Evolutionary conservation across 2,888 invertebrate genomes (phyloP).

Genomic region (Limenitis camilla): DNA sequence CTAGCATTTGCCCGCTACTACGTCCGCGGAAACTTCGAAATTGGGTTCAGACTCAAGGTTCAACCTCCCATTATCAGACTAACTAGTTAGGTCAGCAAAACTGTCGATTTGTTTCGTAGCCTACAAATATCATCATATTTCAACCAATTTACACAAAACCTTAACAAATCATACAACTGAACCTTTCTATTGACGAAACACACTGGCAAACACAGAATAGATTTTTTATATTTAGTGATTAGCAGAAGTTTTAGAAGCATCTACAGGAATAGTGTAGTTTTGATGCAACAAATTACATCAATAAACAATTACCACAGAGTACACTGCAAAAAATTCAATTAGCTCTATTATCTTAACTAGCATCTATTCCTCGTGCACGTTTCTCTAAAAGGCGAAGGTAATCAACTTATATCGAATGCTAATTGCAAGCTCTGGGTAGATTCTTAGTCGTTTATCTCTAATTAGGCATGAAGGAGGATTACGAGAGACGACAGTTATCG

Average conservation of each 20-base stretch:
- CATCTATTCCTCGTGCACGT: conserved; percentile 15
- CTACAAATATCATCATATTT: too few species aligned
- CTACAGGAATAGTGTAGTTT: not conserved
- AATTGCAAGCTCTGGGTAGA: conserved; percentile 21
- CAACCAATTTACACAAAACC: too few species aligned
- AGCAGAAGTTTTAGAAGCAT: not conserved
- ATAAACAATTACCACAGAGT: not conserved
- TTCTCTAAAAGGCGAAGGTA: conserved; percentile 22
- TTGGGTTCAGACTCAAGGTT: too few species aligned
- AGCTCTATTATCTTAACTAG: conserved; percentile 5
- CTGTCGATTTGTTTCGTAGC: too few species aligned
- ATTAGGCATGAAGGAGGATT: conserved; percentile 21
- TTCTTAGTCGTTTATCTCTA: conserved; percentile 19
- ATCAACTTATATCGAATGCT: conserved; percentile 22
- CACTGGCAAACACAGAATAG: too few species aligned
- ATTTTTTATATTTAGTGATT: too few species aligned
- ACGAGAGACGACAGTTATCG: conserved; percentile 11
- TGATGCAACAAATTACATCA: not conserved
- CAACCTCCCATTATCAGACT: too few species aligned
- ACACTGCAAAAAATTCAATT: conserved; percentile 4
- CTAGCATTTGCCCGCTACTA: too few species aligned
- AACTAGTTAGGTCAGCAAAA: too few species aligned
- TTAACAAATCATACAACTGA: too few species aligned
- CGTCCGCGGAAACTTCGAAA: too few species aligned
- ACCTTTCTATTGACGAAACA: too few species aligned